Base-by-base conservation (phyloP, 92 coral and sea anemone species). In the Zoanthus sansibaricus region DNA sequence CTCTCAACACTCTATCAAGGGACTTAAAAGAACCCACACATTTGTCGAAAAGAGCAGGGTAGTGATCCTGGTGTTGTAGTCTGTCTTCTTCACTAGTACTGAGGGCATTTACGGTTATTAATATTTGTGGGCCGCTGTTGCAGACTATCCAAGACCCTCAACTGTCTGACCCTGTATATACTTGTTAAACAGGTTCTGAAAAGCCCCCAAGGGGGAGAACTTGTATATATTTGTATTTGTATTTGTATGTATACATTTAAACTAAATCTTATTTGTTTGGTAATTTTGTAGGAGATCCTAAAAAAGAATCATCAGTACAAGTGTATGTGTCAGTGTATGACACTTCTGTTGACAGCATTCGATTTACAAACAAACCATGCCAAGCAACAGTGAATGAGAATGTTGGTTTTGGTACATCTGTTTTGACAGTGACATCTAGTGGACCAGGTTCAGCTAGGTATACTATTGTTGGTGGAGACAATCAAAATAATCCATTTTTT, bases 381-480 rank as follows among this genome's bases (percentile, higher is more conserved):
- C 12, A 92, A 21, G 85, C 33, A 10, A 68, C 85, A 5, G 15
- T 94, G 0, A 21, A 49, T 21, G 98, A 94, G 82, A 55, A 80
- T 66, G 54, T 75, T 25, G 30, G 25, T 37, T 1, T 3, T 33
- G 87, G 90, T 78, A 46, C 93, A 5, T 70, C 20, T 12, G 94
- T 94, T 5, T 47, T 89, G 62, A 84, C 80, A 72, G 94, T 89
- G 5, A 46, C 54, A 49, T 91, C 95, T 3, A 86, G 86, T 8
- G 94, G 94, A 8, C 88, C 90, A 4, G 72, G 77, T 84, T 51
- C 76, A 7, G 89, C 87, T 64, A 20, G 62, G 12, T 94, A 94
- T 76, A 9, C 13, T 9, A 90, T 94, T 68, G 98, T 94, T 66
- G 98, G 98, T 84, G 98, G 95, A 54, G 78, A 92, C 82, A 77